Base-by-base conservation (phyloP, 2,113 vertebrate species). In the Machaerirhynchus nigripectus region DNA sequence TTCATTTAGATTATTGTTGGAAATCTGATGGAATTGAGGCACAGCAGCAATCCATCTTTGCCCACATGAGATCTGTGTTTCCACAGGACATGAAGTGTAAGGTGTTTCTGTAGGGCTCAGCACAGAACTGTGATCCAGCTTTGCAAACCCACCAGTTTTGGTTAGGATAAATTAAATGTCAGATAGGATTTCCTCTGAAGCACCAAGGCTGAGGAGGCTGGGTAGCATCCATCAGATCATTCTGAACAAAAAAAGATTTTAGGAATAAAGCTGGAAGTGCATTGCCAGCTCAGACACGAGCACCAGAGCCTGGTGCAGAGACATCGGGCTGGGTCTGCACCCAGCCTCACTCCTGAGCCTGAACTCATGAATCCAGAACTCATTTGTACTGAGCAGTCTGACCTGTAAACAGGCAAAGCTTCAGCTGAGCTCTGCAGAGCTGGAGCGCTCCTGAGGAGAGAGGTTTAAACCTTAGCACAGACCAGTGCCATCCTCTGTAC, bases 11-110 rank as follows among this genome's bases (percentile, higher is more conserved):
- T 75, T 11, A 17, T 28, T 18, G 5, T 7, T 70, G 27, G 27
- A 37, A 88, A 59, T 39, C 23, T 8, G 5, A 24, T 10, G 55
- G 63, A 79, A 44, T 26, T 0, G 2, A 55, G 59, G 21, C 42
- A 73, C 1, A 0, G n/a, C 40, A 60, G 22, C 33, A 65, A 47
- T 2, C 0, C 22, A 12, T 21, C 81, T 70, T 57, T 50, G 23
- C 11, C 44, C 52, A 14, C 44, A 1, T 0, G 0, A 52, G 53
- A 49, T 50, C 73, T 12, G 0, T 4, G 16, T 65, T 81, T 47
- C 35, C 26, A 60, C 21, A 46, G 50, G 50, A 53, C 7, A 1
- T 11, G 44, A 61, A 65, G 13, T 21, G 30, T 39, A 7, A 87
- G 55, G 55, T 69, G 18, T 57, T 78, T 68, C 60, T 55, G 23